These are phyloP conservation scores for Rhinolophus sinicus DNA, from an alignment of 2,113 vertebrate genomes.

Conservation along the genomic window DNA sequence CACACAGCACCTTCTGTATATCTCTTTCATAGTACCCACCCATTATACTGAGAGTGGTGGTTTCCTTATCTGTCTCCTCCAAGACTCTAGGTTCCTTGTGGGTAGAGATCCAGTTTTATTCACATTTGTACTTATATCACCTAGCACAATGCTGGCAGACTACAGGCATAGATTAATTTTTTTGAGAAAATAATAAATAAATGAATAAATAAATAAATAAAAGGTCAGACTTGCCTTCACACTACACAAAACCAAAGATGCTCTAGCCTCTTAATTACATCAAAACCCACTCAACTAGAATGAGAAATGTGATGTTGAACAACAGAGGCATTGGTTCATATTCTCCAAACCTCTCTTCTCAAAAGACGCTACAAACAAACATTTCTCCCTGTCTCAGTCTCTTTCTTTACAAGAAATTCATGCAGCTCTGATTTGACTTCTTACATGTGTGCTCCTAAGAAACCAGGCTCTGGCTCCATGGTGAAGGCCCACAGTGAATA, in stretches of 20 bases:
- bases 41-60: neutral
- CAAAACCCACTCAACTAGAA: neutral
- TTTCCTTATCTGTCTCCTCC: neutral
- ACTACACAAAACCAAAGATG: neutral
- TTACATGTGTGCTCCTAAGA: neutral
- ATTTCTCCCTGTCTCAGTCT: neutral
- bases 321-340: neutral
- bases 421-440: neutral
- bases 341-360: neutral
- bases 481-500: neutral
- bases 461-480: neutral
- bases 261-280: neutral
- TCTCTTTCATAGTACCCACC: neutral
- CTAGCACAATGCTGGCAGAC: neutral
- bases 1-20: neutral
- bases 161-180: neutral
- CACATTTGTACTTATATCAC: neutral
- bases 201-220: neutral
- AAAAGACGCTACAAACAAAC: neutral
- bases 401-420: neutral
- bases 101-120: neutral
- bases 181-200: neutral
- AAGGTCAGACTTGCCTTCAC: neutral
- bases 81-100: neutral
- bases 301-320: neutral